Conservation (phyloP, 2,888 invertebrate species). For the Parnassius mnemosyne region DNA sequence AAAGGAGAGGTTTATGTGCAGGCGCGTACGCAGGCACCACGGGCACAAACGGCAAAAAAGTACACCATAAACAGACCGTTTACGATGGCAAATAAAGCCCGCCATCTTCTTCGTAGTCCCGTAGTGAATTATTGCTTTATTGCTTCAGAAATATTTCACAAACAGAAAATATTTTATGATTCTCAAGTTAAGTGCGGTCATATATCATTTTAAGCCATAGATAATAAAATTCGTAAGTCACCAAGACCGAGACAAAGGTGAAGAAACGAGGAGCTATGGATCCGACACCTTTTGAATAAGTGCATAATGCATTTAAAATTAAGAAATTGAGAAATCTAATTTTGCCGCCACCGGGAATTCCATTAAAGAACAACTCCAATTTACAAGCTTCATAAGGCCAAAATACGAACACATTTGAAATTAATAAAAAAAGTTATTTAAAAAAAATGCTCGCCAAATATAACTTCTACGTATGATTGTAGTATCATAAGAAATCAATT, state of each 20-base stretch:
- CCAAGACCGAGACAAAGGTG: slow-evolving; percentile 69
- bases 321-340: no score
- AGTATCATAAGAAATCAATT: slow-evolving; percentile 6
- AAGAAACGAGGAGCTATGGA: slow-evolving; percentile 43
- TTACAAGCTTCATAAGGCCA: no score
- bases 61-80: slow-evolving; percentile 76
- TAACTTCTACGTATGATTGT: no score
- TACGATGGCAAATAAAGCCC: slow-evolving; percentile 79
- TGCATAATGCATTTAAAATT: slow-evolving; percentile 24
- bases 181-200: slow-evolving; percentile 76
- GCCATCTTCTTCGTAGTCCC: slow-evolving; percentile 77
- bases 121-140: slow-evolving; percentile 81
- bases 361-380: no score
- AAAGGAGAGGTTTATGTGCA: slow-evolving; percentile 64
- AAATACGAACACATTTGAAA: no score
- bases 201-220: slow-evolving; percentile 81
- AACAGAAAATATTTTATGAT: slow-evolving; percentile 81
- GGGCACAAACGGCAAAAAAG: slow-evolving; percentile 65
- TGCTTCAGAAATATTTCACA: slow-evolving; percentile 81
- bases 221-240: slow-evolving; percentile 79
- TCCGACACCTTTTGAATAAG: slow-evolving; percentile 33
- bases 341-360: no score
- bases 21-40: slow-evolving; percentile 49
- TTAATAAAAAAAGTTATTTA: no score
- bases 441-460: no score